Evolutionary conservation across 1,140 invertebrate genomes (phyloP).

Genomic region (Caenorhabditis tropicalis): DNA sequence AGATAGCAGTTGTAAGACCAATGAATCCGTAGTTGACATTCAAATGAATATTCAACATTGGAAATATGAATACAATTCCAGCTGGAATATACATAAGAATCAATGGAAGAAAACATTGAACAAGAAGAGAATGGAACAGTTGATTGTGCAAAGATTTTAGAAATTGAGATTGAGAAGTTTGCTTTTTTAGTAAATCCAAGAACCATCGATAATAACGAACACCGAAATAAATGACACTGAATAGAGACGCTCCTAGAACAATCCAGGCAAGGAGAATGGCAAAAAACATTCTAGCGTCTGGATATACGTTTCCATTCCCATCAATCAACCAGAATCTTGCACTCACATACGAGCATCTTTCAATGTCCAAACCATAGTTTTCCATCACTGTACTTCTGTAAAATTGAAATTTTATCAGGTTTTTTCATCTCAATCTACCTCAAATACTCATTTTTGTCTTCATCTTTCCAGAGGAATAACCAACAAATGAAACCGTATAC

Average conservation of each 20-base stretch:
- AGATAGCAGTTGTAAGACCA: not conserved
- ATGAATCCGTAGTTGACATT: not conserved
- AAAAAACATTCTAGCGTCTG: no score
- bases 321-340: not conserved
- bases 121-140: not conserved
- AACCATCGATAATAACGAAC: not conserved
- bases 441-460: not conserved
- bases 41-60: not conserved
- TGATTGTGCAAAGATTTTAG: not conserved
- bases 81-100: not conserved
- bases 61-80: not conserved
- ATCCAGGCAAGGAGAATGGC: no score
- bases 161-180: no score
- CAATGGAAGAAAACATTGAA: not conserved
- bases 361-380: not conserved
- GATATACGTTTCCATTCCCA: not conserved
- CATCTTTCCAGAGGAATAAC: not conserved
- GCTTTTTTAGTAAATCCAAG: no score
- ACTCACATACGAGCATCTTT: not conserved
- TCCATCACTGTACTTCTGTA: conserved; percentile 2
- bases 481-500: not conserved
- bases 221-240: not conserved
- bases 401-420: not conserved
- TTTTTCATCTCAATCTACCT: not conserved
- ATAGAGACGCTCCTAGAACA: not conserved